Evolutionary conservation across 2,797 vertebrate genomes (phyloP), one percentile per base, ranked within the genome.

Genomic region (Mormyrus hasselquistii): DNA sequence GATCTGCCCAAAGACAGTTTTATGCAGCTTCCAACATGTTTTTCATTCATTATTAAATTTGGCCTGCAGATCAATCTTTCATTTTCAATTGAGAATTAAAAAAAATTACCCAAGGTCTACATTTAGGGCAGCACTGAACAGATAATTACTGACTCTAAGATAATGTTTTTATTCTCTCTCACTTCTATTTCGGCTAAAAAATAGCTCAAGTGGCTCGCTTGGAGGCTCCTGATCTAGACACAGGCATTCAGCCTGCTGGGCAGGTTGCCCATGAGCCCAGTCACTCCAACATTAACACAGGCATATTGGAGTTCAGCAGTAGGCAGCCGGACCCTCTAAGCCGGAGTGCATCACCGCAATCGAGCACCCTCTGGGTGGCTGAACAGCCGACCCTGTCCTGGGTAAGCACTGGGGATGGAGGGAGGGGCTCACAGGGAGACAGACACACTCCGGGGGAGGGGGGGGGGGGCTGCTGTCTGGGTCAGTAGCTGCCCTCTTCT

Each of bases 381-480:
- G 10, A 16, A 47, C 14, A 38, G 82, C 41, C 9, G 29, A 84
- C 14, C 44, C 25, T 25, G 29, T 59, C 8, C 4, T 16, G n/a
- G 19, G 7, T 19, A 2, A 59, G 29, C 44, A 10, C 52, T 19
- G 47, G 19, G 49, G 7, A 88, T 14, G 4, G 2, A 49, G 49
- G 69, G 16, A 57, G 10, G 6, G 50, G 34, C 41, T 52, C 19
- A 49, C 38, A 50, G 87, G 65, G 22, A 49, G 49, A 50, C 87
- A 79, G 87, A 52, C 47, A 55, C 44, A 16, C 87, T 82, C 49
- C n/a, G 29, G 57, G 83, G 65, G 84, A 34, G 16, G 84, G 49
- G 16, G 7, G 2, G n/a, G n/a, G n/a, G n/a, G n/a, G n/a, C n/a
- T n/a, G n/a, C 34, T 76, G 59, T 89, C 88, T 89, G 89, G 89